Evolutionary conservation across 92 coral and sea anemone genomes (phyloP).

Genomic region (Pocillopora grandis): DNA sequence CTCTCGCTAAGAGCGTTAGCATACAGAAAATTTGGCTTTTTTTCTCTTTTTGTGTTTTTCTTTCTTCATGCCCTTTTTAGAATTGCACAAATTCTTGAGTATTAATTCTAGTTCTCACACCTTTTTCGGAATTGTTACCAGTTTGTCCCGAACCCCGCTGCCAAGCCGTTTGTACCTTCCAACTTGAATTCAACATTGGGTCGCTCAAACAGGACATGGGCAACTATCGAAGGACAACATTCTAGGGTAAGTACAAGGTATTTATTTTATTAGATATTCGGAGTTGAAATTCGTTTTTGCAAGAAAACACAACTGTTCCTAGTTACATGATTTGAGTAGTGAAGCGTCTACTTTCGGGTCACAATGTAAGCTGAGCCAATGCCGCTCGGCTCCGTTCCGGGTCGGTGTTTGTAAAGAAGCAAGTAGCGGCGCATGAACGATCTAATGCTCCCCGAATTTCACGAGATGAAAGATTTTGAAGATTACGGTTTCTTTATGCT

Average conservation of each 20-base stretch:
- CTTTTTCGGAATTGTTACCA: conserved; percentile 15
- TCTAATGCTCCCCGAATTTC: neutral
- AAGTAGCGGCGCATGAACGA: conserved; percentile 1
- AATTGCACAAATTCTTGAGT: neutral
- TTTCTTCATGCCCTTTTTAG: neutral
- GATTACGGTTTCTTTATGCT: neutral
- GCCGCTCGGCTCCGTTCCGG: conserved; percentile 5
- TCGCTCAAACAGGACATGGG: conserved; percentile 88
- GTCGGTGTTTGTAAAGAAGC: conserved; percentile 10
- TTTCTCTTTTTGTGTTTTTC: neutral
- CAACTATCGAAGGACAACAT: conserved; percentile 59
- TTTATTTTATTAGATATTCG: neutral
- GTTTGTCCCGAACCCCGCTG: conserved; percentile 99
- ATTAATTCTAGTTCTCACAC: neutral
- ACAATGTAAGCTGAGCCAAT: neutral
- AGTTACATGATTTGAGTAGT: conserved; percentile 8
- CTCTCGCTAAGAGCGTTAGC: conserved; percentile 10
- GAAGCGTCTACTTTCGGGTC: conserved; percentile 17
- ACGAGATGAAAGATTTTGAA: neutral
- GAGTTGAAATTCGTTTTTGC: neutral
- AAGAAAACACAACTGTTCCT: conserved; percentile 1
- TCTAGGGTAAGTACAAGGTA: conserved; percentile 31
- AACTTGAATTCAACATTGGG: conserved; percentile 86
- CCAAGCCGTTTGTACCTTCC: conserved; percentile 99
- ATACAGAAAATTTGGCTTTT: neutral